Evolutionary conservation across 2,888 invertebrate species (phyloP).

Genomic region (Caenorhabditis wallacei): DNA sequence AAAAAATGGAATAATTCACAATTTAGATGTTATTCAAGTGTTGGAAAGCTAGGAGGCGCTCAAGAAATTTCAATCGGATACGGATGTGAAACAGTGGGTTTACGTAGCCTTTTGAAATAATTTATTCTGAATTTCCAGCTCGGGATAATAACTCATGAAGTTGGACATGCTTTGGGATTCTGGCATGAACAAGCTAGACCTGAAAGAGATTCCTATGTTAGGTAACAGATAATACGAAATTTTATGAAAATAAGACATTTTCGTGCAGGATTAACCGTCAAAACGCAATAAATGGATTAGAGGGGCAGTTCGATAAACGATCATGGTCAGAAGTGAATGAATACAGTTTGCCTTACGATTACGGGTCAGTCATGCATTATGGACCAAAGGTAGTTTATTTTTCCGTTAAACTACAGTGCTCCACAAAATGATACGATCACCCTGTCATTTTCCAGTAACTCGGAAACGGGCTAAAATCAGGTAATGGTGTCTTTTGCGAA

Average conservation of each 20-base stretch:
- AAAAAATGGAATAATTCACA: too few relatives aligned
- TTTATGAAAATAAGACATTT: too few relatives aligned
- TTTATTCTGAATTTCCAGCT: conserved; percentile 54
- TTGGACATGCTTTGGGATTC: conserved; percentile 75
- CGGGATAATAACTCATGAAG: conserved; percentile 76
- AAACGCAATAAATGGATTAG: conserved; percentile 67
- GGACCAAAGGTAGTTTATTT: conserved; percentile 69
- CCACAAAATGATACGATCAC: too few relatives aligned
- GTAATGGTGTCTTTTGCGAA: too few relatives aligned
- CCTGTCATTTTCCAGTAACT: too few relatives aligned
- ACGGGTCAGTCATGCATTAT: conserved; percentile 76
- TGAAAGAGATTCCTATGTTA: conserved; percentile 74
- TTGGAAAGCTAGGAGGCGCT: conserved; percentile 74
- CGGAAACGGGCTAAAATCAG: too few relatives aligned
- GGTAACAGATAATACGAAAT: conserved; percentile 51
- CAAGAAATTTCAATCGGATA: conserved; percentile 75
- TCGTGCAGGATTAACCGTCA: conserved; percentile 67
- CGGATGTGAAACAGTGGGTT: conserved; percentile 73
- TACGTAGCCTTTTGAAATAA: not conserved
- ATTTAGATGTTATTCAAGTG: conserved; percentile 74
- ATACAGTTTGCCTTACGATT: conserved; percentile 73
- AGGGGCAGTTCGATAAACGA: conserved; percentile 72
- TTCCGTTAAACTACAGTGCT: too few relatives aligned
- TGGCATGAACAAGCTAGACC: conserved; percentile 78
- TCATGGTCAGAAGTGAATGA: conserved; percentile 63